phyloP scores from a whole-genome alignment of 2,797 vertebrate genomes.

The Gorsachius magnificus region DNA sequence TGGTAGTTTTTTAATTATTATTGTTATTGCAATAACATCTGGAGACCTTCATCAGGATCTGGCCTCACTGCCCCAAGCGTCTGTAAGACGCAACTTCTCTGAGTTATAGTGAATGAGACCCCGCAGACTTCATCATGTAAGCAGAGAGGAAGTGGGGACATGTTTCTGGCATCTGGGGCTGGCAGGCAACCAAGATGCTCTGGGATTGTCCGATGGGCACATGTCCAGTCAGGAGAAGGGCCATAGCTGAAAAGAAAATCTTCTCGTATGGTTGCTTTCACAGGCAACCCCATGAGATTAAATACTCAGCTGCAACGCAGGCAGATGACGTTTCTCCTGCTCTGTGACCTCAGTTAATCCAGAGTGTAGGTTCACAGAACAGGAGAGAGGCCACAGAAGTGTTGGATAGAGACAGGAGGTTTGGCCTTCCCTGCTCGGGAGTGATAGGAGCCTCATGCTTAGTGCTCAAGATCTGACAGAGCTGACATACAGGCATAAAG shows the following conservation, averaged over 20 bases:
- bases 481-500: accelerated
- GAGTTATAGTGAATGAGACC: background rate
- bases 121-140: background rate
- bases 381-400: background rate
- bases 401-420: background rate
- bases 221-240: constrained; percentile 23
- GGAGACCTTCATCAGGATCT: background rate
- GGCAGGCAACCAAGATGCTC: constrained; percentile 22
- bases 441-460: background rate
- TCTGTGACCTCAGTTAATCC: background rate
- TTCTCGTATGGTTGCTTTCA: background rate
- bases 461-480: background rate
- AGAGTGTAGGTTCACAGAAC: background rate
- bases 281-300: background rate
- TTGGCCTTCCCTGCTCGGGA: background rate
- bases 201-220: constrained; percentile 1
- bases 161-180: constrained; percentile 46
- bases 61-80: background rate
- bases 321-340: background rate
- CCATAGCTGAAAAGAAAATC: constrained; percentile 13
- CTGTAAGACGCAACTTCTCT: background rate
- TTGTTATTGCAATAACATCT: constrained; percentile 25
- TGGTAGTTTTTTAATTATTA: background rate
- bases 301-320: background rate
- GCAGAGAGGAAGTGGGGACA: constrained; percentile 41